A percentile compares a stretch with the other conserved stretches of the same genome.
phyloP scores from a whole-genome alignment of 2,797 vertebrate genomes.

The Mallotus villosus region DNA sequence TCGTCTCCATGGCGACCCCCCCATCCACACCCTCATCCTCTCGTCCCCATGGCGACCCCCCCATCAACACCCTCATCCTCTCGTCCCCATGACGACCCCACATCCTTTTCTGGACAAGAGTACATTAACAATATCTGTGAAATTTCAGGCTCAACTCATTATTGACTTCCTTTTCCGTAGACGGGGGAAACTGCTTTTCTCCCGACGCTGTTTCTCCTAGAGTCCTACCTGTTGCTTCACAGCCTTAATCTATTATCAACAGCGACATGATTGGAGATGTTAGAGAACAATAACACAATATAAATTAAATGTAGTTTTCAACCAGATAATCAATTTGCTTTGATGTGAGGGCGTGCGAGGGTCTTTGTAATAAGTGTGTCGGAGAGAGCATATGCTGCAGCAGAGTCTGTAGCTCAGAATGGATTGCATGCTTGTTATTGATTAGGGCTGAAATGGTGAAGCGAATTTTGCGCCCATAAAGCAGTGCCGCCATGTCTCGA shows the following conservation, averaged over 20 bases:
- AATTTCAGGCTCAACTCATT: no score
- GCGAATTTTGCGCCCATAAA: slow-evolving; percentile 56
- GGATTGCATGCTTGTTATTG: slow-evolving; percentile 64
- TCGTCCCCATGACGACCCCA: no score
- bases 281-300: slow-evolving; percentile 51
- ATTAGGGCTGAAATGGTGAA: slow-evolving; percentile 51
- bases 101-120: no score
- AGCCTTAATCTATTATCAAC: slow-evolving; percentile 52
- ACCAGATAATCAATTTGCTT: slow-evolving; percentile 61
- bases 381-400: slow-evolving; percentile 33
- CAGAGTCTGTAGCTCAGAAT: slow-evolving; percentile 55
- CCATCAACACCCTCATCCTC: no score
- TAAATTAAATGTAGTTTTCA: slow-evolving; percentile 55
- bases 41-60: no score
- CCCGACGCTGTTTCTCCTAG: slow-evolving; percentile 22
- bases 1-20: no score
- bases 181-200: background rate
- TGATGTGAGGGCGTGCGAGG: slow-evolving; percentile 39
- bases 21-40: no score
- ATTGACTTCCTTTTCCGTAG: background rate
- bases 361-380: slow-evolving; percentile 48
- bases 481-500: slow-evolving; percentile 13
- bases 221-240: slow-evolving; percentile 31
- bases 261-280: slow-evolving; percentile 33
- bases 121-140: no score